phyloP scores from a whole-genome alignment of 2,113 vertebrate species.

The Patagioenas fasciata region DNA sequence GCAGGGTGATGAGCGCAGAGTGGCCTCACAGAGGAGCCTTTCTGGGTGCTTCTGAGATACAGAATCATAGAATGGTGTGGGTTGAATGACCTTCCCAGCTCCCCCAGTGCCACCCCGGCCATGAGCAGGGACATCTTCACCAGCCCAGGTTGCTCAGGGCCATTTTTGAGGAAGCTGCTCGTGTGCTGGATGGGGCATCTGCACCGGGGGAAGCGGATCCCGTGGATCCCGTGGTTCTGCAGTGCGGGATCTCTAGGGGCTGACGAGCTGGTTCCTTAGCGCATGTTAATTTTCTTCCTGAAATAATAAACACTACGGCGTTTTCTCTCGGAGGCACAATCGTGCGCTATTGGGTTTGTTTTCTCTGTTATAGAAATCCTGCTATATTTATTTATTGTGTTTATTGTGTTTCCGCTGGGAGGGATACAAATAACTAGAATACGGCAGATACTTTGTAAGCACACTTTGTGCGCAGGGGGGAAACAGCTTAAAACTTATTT shows the following conservation, averaged over 20 bases:
- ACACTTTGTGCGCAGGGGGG: background rate
- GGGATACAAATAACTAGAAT: slow-evolving; percentile 41
- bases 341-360: slow-evolving; percentile 39
- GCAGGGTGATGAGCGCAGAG: background rate
- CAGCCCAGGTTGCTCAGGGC: too few relatives aligned
- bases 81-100: too few relatives aligned
- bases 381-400: slow-evolving; percentile 69
- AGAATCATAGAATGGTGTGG: too few relatives aligned
- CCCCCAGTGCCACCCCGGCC: too few relatives aligned
- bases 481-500: background rate
- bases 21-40: background rate
- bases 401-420: slow-evolving; percentile 53
- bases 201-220: slow-evolving; percentile 32
- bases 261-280: slow-evolving; percentile 44
- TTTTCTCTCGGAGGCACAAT: slow-evolving; percentile 48
- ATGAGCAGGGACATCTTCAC: too few relatives aligned
- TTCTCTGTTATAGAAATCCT: slow-evolving; percentile 51
- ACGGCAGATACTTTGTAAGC: slow-evolving; percentile 52
- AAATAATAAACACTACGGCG: slow-evolving; percentile 19
- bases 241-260: background rate
- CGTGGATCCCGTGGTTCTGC: background rate
- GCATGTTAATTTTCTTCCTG: slow-evolving; percentile 46
- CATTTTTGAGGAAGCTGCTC: too few relatives aligned
- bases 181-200: background rate
- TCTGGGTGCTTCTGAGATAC: background rate